phyloP scores from a whole-genome alignment of 2,888 invertebrate species.

The Platerodrilus igneus region DNA sequence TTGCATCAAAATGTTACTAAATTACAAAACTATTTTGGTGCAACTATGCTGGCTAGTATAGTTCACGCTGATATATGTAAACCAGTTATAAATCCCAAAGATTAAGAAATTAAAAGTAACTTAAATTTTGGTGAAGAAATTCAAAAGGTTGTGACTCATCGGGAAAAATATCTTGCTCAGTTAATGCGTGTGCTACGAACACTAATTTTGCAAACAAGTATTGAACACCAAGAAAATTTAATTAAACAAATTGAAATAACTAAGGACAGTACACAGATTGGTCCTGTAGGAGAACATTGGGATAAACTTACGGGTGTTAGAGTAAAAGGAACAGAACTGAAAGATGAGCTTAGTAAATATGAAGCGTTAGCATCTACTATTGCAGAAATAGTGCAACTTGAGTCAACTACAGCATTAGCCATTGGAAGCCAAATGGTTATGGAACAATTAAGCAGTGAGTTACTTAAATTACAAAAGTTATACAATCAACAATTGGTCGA shows the following conservation, averaged over 20 bases:
- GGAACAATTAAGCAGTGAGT: constrained; percentile 22
- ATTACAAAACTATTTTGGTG: too few species aligned
- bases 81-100: too few species aligned
- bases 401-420: constrained; percentile 28
- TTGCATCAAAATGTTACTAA: too few species aligned
- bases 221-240: constrained; percentile 40
- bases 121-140: constrained; percentile 25
- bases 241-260: constrained; percentile 43
- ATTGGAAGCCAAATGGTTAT: constrained; percentile 21
- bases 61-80: too few species aligned
- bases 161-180: constrained; percentile 37
- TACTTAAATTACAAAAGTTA: constrained; percentile 35
- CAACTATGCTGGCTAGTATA: too few species aligned
- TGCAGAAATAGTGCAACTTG: constrained; percentile 37
- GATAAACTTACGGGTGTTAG: constrained; percentile 40
- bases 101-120: too few species aligned
- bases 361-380: constrained; percentile 38
- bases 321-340: constrained; percentile 37
- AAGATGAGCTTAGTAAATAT: constrained; percentile 39
- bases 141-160: constrained; percentile 31
- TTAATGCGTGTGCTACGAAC: constrained; percentile 39
- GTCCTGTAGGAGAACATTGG: constrained; percentile 38
- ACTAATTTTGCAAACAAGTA: constrained; percentile 36
- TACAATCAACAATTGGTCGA: constrained; percentile 35
- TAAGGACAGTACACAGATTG: constrained; percentile 31